phyloP scores from a whole-genome alignment of 1,140 invertebrate genomes.

The Lepidurus packardi region DNA sequence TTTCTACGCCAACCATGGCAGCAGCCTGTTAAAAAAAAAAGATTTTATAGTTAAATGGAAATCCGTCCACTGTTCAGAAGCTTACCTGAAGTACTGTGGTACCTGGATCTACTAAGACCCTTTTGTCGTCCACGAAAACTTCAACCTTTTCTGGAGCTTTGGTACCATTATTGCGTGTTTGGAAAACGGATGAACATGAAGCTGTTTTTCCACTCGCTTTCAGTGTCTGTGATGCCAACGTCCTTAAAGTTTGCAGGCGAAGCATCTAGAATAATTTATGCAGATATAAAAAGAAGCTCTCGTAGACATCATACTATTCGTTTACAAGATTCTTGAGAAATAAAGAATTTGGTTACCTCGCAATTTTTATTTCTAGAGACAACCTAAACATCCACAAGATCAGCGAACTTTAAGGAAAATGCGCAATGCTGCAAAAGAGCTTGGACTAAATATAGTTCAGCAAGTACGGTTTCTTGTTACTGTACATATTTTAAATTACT shows the following conservation, averaged over 20 bases:
- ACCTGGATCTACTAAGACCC: conserved; percentile 87
- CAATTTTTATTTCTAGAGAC: not conserved
- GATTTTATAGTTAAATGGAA: conserved; percentile 29
- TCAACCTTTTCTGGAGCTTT: conserved; percentile 73
- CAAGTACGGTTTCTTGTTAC: too few relatives aligned
- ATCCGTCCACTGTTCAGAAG: not conserved
- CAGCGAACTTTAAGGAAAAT: not conserved
- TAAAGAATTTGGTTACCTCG: not conserved
- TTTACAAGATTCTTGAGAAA: not conserved
- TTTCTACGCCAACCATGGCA: conserved; percentile 91
- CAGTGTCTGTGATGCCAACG: conserved; percentile 1
- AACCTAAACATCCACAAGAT: not conserved
- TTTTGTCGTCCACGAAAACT: conserved; percentile 96
- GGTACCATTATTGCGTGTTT: conserved; percentile 17
- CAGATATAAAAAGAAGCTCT: too few relatives aligned
- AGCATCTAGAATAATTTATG: not conserved
- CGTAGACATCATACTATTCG: too few relatives aligned
- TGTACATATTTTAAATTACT: too few relatives aligned
- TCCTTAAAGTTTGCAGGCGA: conserved; percentile 5
- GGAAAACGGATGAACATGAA: not conserved
- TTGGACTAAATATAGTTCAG: not conserved
- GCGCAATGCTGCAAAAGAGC: not conserved
- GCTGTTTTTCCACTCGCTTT: not conserved
- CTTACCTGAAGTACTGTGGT: conserved; percentile 92
- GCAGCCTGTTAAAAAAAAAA: conserved; percentile 63